A percentile compares a stretch with the other conserved stretches of the same genome.
Evolutionary conservation across 2,888 invertebrate genomes (phyloP).

Genomic region (Erebia epiphron): DNA sequence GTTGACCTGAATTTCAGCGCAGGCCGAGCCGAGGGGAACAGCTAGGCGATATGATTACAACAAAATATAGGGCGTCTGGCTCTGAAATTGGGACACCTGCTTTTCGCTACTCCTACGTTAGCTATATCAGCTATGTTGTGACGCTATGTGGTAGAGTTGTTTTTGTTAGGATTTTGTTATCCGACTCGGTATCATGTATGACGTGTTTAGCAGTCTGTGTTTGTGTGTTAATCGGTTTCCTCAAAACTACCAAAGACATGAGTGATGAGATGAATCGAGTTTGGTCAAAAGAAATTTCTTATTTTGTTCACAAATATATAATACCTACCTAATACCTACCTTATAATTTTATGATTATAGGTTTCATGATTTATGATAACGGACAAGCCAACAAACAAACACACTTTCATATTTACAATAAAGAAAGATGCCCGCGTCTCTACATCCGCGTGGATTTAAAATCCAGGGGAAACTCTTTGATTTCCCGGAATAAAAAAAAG

Average conservation of each 20-base stretch:
- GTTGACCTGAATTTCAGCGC: not conserved
- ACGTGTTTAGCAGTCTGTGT: not conserved
- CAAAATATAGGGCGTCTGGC: constrained; percentile 8
- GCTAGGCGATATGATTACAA: not conserved
- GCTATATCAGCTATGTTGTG: not conserved
- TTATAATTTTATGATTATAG: too few species aligned
- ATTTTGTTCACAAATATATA: too few species aligned
- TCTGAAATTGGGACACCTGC: constrained; percentile 7
- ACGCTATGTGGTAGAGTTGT: not conserved
- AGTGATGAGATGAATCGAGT: too few species aligned
- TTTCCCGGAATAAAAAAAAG: too few species aligned
- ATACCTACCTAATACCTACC: too few species aligned
- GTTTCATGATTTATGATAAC: too few species aligned
- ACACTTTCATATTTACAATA: too few species aligned
- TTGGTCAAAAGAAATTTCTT: too few species aligned
- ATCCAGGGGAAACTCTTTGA: too few species aligned
- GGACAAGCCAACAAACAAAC: too few species aligned
- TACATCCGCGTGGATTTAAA: too few species aligned
- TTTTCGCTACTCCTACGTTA: not conserved
- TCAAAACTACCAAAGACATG: not conserved
- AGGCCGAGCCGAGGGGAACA: not conserved
- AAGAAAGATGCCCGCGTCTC: too few species aligned
- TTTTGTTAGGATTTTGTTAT: constrained; percentile 7
- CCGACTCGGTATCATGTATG: not conserved
- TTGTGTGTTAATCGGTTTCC: not conserved